Base-by-base conservation (phyloP, 2,113 vertebrate genomes). In the Odobenus rosmarus region DNA sequence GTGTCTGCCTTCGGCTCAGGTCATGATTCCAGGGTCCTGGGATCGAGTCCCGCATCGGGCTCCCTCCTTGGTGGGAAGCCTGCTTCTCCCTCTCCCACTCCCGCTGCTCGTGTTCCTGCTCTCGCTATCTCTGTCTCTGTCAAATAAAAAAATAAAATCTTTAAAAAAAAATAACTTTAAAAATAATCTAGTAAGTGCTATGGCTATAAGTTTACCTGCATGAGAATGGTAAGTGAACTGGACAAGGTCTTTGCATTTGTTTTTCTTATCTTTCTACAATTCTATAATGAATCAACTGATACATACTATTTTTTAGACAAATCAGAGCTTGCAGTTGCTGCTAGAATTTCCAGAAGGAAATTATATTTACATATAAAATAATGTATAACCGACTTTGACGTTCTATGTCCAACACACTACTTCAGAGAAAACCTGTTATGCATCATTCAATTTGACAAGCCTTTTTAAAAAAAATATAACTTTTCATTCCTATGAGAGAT, bases 401-500 rank as follows among this genome's bases (percentile, higher is more conserved):
- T 24, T 85, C n/a, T 72, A 16, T 46, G 39, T 83, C 51, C n/a
- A 84, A 82, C 83, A 69, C 19, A 53, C 31, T 77, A 42, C 39
- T 92, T 77, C 77, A 84, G 84, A 95, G 61, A 92, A 92, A 96
- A 92, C 36, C 51, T 42, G 10, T 28, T 82, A 77, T 21, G 12
- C n/a, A 57, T 59, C 49, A 36, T 42, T 53, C 83, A 79, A 46
- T 46, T 71, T 96, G 33, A 92, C 53, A 79, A 59, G 42, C 2
- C 10, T 88, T 88, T 79, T 33, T 3, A 55, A 84, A 83, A 72
- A 64, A 83, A 72, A 64, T 80, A 36, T 89, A 92, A 96, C 42
- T 95, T 89, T 92, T 80, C 31, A 62, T 83, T 23, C 15, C 4
- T 76, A 53, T 62, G 79, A 57, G 39, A 4, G 9, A n/a, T 61